Conservation (phyloP, 2,113 vertebrate species). For the Oncorhynchus clarkii region DNA sequence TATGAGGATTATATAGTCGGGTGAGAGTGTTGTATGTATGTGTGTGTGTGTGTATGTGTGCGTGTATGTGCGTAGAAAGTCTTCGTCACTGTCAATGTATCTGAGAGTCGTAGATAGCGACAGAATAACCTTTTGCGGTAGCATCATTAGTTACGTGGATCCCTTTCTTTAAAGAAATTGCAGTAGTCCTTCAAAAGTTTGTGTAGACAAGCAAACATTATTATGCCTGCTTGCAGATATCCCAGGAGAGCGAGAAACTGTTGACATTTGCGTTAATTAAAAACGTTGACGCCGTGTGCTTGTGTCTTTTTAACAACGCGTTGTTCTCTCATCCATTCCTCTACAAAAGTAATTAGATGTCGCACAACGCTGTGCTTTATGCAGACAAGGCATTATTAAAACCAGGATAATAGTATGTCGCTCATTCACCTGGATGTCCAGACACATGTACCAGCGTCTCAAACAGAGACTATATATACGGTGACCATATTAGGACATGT, state of each 20-base stretch:
- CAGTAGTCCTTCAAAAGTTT: neutral
- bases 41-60: too few species aligned
- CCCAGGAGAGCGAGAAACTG: neutral
- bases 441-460: neutral
- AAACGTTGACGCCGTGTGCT: neutral
- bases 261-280: conserved; percentile 23
- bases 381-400: neutral
- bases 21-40: neutral
- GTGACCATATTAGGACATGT: too few species aligned
- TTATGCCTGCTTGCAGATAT: neutral
- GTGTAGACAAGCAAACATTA: neutral
- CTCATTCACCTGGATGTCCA: too few species aligned
- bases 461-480: neutral
- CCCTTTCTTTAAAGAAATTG: neutral
- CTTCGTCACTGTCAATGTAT: neutral
- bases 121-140: neutral
- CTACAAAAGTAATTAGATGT: neutral
- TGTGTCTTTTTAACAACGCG: conserved; percentile 9
- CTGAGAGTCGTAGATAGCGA: neutral
- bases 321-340: neutral
- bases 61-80: neutral
- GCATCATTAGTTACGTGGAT: neutral
- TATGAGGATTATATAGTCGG: neutral
- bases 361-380: neutral
- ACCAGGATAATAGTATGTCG: neutral